Evolutionary conservation across 2,797 vertebrate genomes (phyloP), one percentile per base, ranked within the genome.

Genomic region (Rhinoraja longicauda): DNA sequence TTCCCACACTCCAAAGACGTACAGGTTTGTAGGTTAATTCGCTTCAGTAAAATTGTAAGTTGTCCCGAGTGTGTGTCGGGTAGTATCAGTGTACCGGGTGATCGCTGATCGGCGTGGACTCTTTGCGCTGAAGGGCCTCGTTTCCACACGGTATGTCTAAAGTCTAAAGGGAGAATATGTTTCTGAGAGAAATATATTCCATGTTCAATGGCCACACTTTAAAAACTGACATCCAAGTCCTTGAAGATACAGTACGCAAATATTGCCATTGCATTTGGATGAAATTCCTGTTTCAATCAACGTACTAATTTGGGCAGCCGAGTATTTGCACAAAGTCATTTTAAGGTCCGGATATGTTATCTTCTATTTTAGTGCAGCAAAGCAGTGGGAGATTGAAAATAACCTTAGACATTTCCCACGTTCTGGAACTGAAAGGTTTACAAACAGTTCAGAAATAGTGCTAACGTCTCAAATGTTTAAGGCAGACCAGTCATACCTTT

Each of bases 221-320:
- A 67, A 88, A 36, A 64, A 88, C 88, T 32, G 59, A 67, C 84
- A 32, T 88, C n/a, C n/a, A 67, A 64, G n/a, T 62, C n/a, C 62
- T 32, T 67, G 59, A 88, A 88, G 36, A 64, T 88, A 88, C n/a
- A 67, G 32, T 88, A n/a, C 67, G 29, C 8, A 67, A 88, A 88
- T 88, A 88, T 88, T 36, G 84, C 19, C 67, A 7, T 36, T 19
- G 17, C 19, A 21, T 88, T 67, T 88, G 59, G 59, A 67, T 21
- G 59, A 67, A 67, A 67, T 36, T 88, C n/a, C n/a, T 36, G 7
- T 88, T 88, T 36, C 7, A 88, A 88, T 36, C 17, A 36, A 67
- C 1, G 7, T 32, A 21, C 62, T 67, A 67, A 88, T n/a, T 62
- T 17, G 36, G 19, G 64, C 62, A 88, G 62, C 59, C 62, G 19